Percentiles rank a stretch among this genome's conserved stretches.
Evolutionary conservation across 2,888 invertebrate genomes (phyloP).

Genomic region (Apocheima hispidaria): DNA sequence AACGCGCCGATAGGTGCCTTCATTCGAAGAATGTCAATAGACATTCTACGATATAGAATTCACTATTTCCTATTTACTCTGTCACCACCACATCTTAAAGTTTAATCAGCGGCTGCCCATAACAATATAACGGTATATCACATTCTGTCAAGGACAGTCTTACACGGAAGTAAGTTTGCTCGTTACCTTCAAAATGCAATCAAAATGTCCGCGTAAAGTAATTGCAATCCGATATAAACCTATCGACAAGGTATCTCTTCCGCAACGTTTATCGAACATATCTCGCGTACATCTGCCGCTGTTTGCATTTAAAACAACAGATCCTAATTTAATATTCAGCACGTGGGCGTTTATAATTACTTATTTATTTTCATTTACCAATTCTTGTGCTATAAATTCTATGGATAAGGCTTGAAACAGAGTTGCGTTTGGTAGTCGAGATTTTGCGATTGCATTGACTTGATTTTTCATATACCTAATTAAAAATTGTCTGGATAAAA

Average conservation of each 20-base stretch:
- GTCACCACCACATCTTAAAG: too few relatives aligned
- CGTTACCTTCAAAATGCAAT: not conserved
- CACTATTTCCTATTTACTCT: too few relatives aligned
- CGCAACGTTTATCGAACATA: not conserved
- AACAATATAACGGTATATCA: too few relatives aligned
- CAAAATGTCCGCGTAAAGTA: not conserved
- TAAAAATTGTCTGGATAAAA: too few relatives aligned
- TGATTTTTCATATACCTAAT: too few relatives aligned
- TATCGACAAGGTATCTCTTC: not conserved
- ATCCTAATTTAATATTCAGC: slow-evolving; percentile 12
- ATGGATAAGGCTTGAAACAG: not conserved
- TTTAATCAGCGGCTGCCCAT: too few relatives aligned
- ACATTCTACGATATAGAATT: too few relatives aligned
- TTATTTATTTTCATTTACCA: slow-evolving; percentile 20
- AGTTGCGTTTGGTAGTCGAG: not conserved
- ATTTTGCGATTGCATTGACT: not conserved
- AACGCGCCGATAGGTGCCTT: too few relatives aligned
- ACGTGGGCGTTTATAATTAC: slow-evolving; percentile 16
- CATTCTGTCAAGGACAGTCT: too few relatives aligned
- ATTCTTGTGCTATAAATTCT: not conserved
- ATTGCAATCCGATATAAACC: not conserved
- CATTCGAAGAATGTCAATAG: too few relatives aligned
- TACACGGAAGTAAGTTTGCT: too few relatives aligned
- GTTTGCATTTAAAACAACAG: slow-evolving; percentile 7
- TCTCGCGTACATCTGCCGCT: slow-evolving; percentile 1